phyloP scores from a whole-genome alignment of 1,140 invertebrate species.

The Bemisia tabaci region DNA sequence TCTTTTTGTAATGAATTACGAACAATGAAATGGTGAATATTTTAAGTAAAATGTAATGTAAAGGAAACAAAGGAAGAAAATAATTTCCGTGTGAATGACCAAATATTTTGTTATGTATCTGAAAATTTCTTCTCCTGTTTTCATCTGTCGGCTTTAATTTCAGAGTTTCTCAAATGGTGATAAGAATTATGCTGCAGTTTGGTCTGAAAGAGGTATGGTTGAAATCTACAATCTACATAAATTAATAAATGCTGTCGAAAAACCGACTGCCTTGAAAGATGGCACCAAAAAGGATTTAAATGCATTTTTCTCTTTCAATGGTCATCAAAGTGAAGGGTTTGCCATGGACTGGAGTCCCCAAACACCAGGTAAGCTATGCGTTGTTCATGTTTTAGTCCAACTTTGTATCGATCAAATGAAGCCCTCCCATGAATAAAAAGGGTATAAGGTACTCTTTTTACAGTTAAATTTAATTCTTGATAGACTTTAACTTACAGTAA shows the following conservation, averaged over 20 bases:
- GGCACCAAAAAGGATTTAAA: constrained; percentile 39
- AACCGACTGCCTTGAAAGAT: constrained; percentile 39
- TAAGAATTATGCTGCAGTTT: constrained; percentile 51
- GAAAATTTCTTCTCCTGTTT: no score
- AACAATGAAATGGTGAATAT: no score
- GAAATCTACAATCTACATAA: constrained; percentile 80
- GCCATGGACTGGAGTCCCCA: constrained; percentile 83
- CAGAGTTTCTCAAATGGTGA: constrained; percentile 13
- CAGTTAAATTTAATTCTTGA: no score
- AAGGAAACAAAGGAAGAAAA: no score
- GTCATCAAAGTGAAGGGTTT: constrained; percentile 86
- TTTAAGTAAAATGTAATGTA: no score
- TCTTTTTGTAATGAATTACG: no score
- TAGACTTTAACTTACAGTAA: no score
- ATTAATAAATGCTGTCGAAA: constrained; percentile 63
- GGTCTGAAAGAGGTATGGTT: constrained; percentile 85
- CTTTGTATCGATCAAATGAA: neutral
- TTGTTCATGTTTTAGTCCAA: neutral
- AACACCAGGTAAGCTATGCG: constrained; percentile 44
- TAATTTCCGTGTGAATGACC: no score
- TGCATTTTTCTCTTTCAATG: constrained; percentile 76
- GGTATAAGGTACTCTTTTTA: no score
- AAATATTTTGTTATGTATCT: no score
- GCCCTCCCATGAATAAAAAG: no score
- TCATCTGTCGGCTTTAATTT: no score